These are phyloP conservation scores for Ornithoptera alexandrae DNA, from an alignment of 2,888 invertebrate genomes.

Conservation along the genomic window DNA sequence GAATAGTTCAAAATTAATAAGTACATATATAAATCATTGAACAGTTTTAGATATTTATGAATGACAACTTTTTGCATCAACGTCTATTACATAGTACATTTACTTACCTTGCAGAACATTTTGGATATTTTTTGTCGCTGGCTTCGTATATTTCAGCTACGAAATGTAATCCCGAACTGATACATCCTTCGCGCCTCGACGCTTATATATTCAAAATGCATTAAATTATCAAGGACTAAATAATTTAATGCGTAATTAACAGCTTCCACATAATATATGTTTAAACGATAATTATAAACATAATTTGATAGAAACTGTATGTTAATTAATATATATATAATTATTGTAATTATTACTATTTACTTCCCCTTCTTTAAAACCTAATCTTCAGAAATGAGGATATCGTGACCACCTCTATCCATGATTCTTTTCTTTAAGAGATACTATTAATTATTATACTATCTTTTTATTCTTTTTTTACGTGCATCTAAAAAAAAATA, in stretches of 20 bases:
- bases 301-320: neutral
- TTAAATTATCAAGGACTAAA: neutral
- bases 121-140: neutral
- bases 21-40: neutral
- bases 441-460: too few relatives aligned
- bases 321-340: neutral
- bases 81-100: neutral
- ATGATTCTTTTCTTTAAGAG: too few relatives aligned
- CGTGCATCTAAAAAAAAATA: too few relatives aligned
- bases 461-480: too few relatives aligned
- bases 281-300: too few relatives aligned
- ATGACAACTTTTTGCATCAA: too few relatives aligned
- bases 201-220: conserved; percentile 4
- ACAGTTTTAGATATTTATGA: too few relatives aligned
- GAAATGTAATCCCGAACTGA: conserved; percentile 1
- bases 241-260: conserved; percentile 1
- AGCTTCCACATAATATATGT: neutral
- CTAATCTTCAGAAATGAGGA: too few relatives aligned
- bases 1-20: neutral
- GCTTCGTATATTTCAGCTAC: neutral
- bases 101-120: conserved; percentile 6
- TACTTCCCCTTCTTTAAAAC: too few relatives aligned
- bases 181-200: neutral
- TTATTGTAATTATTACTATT: neutral
- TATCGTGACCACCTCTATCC: too few relatives aligned